phyloP scores from a whole-genome alignment of 2,888 invertebrate genomes.

The Norana najaformis region DNA sequence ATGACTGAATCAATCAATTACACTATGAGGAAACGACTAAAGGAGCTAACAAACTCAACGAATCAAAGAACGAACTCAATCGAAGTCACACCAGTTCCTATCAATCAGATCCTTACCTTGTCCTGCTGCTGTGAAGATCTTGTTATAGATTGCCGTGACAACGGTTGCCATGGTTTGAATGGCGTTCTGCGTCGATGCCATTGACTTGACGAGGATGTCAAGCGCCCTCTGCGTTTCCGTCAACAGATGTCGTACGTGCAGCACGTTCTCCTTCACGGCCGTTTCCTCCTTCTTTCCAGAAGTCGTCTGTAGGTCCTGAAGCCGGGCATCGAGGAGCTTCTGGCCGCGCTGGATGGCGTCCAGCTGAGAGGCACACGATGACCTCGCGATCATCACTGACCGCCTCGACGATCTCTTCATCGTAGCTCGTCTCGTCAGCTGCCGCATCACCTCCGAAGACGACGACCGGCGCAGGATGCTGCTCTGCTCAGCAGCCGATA shows the following conservation, averaged over 20 bases:
- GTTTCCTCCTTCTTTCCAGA: constrained; percentile 20
- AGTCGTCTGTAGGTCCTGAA: constrained; percentile 56
- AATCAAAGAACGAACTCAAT: background rate
- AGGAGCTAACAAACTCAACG: background rate
- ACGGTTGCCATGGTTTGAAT: constrained; percentile 24
- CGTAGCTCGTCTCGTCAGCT: constrained; percentile 32
- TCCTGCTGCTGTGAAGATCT: background rate
- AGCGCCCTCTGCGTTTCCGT: constrained; percentile 33
- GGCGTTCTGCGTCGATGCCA: constrained; percentile 33
- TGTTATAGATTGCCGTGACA: constrained; percentile 27
- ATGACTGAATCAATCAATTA: background rate
- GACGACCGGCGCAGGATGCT: background rate
- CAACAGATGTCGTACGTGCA: constrained; percentile 28
- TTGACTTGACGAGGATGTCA: constrained; percentile 25
- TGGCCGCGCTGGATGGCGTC: constrained; percentile 59
- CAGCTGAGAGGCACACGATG: constrained; percentile 56
- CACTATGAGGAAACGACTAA: background rate
- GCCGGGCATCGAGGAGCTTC: constrained; percentile 58
- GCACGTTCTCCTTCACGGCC: constrained; percentile 10
- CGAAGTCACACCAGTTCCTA: background rate
- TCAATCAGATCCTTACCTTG: background rate
- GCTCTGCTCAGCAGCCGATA: background rate
- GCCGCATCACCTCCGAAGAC: constrained; percentile 30
- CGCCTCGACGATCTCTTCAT: constrained; percentile 32
- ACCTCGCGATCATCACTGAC: background rate